These are phyloP conservation scores for Columba guinea DNA, from an alignment of 2,797 vertebrate genomes.

Conservation along the genomic window DNA sequence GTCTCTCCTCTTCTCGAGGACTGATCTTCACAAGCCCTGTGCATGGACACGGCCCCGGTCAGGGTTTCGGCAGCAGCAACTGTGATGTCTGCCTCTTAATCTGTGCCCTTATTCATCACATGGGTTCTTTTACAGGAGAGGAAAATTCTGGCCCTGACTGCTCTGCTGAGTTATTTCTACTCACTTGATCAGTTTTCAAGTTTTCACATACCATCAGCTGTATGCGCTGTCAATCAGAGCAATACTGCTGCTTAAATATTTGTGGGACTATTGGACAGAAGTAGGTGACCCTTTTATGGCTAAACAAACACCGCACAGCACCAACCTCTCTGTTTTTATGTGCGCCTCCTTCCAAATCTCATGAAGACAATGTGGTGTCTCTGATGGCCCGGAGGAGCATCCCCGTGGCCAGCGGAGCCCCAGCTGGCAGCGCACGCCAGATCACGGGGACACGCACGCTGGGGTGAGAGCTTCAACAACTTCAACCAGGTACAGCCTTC, in stretches of 20 bases:
- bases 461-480: neutral
- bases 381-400: fast-evolving
- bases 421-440: fast-evolving
- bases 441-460: fast-evolving
- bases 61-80: neutral
- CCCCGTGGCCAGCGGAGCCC: fast-evolving
- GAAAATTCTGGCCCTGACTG: no score
- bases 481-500: neutral
- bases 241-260: neutral
- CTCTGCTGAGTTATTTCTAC: neutral
- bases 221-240: neutral
- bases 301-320: neutral
- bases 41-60: no score
- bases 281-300: fast-evolving
- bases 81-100: neutral
- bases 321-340: neutral
- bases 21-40: neutral
- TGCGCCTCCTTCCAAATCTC: neutral
- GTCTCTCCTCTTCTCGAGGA: fast-evolving
- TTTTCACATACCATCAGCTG: neutral
- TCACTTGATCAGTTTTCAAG: neutral
- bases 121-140: no score
- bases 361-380: fast-evolving
- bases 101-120: neutral
- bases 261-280: neutral